These are phyloP conservation scores for Periophthalmodon schlosseri DNA, from an alignment of 2,113 vertebrate genomes.

Conservation along the genomic window DNA sequence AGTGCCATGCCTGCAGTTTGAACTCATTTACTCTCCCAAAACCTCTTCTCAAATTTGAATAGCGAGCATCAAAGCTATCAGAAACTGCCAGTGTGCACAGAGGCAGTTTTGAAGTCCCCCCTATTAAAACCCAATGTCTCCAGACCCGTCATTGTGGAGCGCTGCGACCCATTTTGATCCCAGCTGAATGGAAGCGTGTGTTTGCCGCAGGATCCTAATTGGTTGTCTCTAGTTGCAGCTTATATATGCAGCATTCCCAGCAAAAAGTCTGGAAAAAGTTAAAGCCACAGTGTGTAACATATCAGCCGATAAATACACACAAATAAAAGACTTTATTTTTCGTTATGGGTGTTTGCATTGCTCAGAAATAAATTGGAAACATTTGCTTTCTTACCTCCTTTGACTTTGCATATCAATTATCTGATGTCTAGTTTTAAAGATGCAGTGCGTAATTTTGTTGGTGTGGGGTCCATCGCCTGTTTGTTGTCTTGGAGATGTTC, in stretches of 20 bases:
- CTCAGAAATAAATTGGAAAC: no score
- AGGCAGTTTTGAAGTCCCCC: constrained; percentile 47
- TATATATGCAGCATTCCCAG: no score
- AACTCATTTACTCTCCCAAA: constrained; percentile 38
- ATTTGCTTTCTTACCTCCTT: no score
- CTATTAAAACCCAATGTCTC: constrained; percentile 40
- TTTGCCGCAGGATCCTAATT: constrained; percentile 61
- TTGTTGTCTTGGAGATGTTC: no score
- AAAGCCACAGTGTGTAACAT: constrained; percentile 52
- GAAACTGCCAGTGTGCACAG: constrained; percentile 28
- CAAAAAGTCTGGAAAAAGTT: not conserved
- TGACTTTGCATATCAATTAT: no score
- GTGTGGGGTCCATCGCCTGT: no score
- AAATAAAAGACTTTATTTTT: no score
- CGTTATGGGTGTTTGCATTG: no score
- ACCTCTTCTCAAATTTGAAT: constrained; percentile 41
- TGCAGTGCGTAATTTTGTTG: no score
- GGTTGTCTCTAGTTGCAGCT: constrained; percentile 32
- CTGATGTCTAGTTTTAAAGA: no score
- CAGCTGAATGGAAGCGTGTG: constrained; percentile 39
- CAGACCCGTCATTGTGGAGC: constrained; percentile 36
- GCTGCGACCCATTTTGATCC: constrained; percentile 63
- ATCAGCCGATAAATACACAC: not conserved
- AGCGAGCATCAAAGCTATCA: constrained; percentile 59
- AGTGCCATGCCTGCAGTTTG: constrained; percentile 43